These are phyloP conservation scores for Scolopax rusticola DNA, from an alignment of 2,797 vertebrate genomes.

Conservation along the genomic window DNA sequence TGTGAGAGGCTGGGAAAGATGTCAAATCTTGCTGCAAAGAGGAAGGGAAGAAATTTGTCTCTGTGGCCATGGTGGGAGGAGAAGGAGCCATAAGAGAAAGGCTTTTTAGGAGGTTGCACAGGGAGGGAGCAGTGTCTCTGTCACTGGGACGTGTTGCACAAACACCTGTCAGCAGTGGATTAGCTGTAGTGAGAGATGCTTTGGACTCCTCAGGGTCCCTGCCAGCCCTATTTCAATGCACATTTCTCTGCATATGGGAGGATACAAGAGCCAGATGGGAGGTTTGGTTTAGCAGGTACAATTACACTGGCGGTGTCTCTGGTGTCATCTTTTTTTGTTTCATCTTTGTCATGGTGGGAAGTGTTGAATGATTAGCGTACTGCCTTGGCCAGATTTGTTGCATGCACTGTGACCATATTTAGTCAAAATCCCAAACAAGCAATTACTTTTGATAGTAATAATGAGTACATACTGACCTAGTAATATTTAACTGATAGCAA, in stretches of 20 bases:
- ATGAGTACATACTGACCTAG: background rate
- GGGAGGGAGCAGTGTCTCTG: background rate
- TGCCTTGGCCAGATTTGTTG: background rate
- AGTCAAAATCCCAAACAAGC: background rate
- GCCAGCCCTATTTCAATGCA: background rate
- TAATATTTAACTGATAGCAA: background rate
- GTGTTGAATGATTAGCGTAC: background rate
- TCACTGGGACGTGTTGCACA: background rate
- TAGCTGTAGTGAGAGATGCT: background rate
- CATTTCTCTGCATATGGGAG: background rate
- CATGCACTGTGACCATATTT: background rate
- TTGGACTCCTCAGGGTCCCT: background rate
- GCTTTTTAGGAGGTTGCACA: background rate
- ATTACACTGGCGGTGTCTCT: background rate
- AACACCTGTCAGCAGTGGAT: constrained; percentile 24
- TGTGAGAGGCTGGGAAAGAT: background rate
- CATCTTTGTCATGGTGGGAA: background rate
- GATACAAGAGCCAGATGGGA: background rate
- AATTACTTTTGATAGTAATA: background rate
- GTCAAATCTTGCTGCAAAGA: background rate
- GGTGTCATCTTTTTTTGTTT: background rate
- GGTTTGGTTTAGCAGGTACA: background rate
- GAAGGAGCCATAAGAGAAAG: background rate
- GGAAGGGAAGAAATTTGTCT: background rate
- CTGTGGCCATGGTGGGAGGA: background rate